phyloP scores from a whole-genome alignment of 2,113 vertebrate genomes.

The Xenopus tropicalis region UCB_Xtro_10.0 CM004450.2:103993001-103993500 shows the following conservation, averaged over 20 bases:
- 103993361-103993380: constrained; percentile 21
- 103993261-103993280: constrained; percentile 28
- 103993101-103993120: background rate
- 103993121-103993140: background rate
- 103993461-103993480: background rate
- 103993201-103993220: background rate
- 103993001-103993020: too few relatives aligned
- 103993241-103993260: constrained; percentile 23
- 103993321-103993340: constrained; percentile 7
- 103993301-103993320: constrained; percentile 5
- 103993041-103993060: background rate
- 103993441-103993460: background rate
- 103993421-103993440: constrained; percentile 12
- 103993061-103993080: background rate
- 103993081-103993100: background rate
- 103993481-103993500: constrained; percentile 41
- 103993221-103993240: constrained; percentile 5
- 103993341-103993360: constrained; percentile 31
- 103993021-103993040: background rate
- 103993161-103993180: constrained; percentile 21
- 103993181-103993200: constrained; percentile 2
- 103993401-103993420: constrained; percentile 28
- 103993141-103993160: constrained; percentile 15
- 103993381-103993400: constrained; percentile 28
- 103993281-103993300: constrained; percentile 26